Evolutionary conservation across 2,113 vertebrate species (phyloP), one percentile per base, ranked within the genome.

Genomic region (Cebus imitator): DNA sequence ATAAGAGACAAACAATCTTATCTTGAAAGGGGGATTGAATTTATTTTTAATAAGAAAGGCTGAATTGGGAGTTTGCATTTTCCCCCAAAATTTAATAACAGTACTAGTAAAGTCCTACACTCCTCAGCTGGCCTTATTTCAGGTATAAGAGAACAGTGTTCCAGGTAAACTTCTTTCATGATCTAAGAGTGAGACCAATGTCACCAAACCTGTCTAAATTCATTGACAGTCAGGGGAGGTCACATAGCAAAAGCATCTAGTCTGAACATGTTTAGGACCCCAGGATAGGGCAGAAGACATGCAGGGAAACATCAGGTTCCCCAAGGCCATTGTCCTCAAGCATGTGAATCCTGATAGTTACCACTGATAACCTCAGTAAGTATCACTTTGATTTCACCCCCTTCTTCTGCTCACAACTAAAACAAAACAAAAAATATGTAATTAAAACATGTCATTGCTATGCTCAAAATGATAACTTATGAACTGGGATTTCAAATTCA

Each of bases 11-110:
- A 98, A 30, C 9, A 95, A 66, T 6, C 30, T 96, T 94, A 90
- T 93, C 90, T 98, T 94, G 61, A 32, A 93, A 96, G 40, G 17
- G 86, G 3, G 30, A 40, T 80, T 91, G 68, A 81, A 90, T 96
- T 89, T 75, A 45, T 97, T 92, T 94, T 70, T 91, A 97, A 94
- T 90, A 98, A 95, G 87, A 96, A 94, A 96, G 45, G 70, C 64
- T 92, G 79, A 83, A 97, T 21, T 94, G 70, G 93, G 73, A 89
- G 96, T 58, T 96, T 95, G 85, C 88, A 94, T 91, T 9, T 95
- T 52, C 2, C 91, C 5, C 25, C 27, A n/a, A 45, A 73, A 93
- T 97, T 95, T 96, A 95, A 95, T 96, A 96, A 96, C 64, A 93
- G 61, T 43, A 96, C 2, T 11, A 89, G 97, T 37, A 93, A 96